Base-by-base conservation (phyloP, 53 echinoderm and acorn worm species). In the Zoroaster sp. region DNA sequence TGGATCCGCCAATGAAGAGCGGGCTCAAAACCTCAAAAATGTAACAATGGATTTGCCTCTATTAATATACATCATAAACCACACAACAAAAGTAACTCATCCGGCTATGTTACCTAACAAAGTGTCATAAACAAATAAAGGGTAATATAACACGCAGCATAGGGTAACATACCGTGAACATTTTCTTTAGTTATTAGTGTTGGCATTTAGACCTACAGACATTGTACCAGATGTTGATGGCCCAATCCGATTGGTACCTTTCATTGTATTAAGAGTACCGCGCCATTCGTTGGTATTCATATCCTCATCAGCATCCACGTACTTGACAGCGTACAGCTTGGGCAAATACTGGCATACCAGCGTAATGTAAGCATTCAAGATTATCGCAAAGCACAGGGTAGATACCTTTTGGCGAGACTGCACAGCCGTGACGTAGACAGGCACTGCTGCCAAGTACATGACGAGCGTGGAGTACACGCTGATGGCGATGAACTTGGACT, bases 401-500 rank as follows among this genome's bases (percentile, higher is more conserved):
- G 86, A 83, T 4, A 92, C 94, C 49, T 92, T 92, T 30, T 91
- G 90, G 30, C 88, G 40, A 3, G 94, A 78, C 14, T 90, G 91
- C 14, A 63, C 83, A 0, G 92, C 92, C 4, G 96, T 93, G 78
- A 88, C 92, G 63, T 94, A 96, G 20, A 94, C 89, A 4, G 96
- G 96, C 18, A 87, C 90, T 36, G 92, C 92, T 4, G 94, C 80
- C 4, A 90, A 39, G 74, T 63, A 92, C 52, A 96, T 63, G 3
- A 96, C 96, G n/a, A 96, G 87, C 11, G 94, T 96, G 88, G 92
- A 94, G 53, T 92, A 96, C 15, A 94, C 94, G 85, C 96, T 94
- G 78, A 96, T 83, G 52, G 90, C 92, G 38, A 96, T 96, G 75
- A 96, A 96, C 40, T 94, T 90, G 30, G 94, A 90, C 49, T 96